Percentiles rank a stretch among this genome's conserved stretches.
These are phyloP conservation scores for Drosophila pullipes DNA, from an alignment of 2,888 invertebrate species.

Conservation along the genomic window DNA sequence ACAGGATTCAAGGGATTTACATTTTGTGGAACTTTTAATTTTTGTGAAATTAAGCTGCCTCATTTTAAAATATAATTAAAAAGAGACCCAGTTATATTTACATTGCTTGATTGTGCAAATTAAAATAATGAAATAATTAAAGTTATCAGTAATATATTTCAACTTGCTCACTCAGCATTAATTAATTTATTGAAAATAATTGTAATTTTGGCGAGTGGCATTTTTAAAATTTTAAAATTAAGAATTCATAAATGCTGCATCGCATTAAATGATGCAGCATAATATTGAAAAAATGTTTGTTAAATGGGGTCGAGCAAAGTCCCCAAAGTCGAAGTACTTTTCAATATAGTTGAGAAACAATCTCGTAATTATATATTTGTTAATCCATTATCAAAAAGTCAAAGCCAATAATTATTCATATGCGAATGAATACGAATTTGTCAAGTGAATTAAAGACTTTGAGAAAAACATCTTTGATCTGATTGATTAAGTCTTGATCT, in stretches of 20 bases:
- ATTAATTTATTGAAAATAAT: neutral
- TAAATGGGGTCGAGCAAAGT: neutral
- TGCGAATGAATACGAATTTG: fast-evolving
- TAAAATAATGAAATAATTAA: neutral
- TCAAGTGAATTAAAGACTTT: neutral
- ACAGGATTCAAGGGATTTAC: too few relatives aligned
- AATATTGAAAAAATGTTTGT: neutral
- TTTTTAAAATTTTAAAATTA: neutral
- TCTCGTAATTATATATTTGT: neutral
- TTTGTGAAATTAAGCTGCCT: neutral
- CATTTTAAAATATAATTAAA: neutral
- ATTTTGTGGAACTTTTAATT: neutral
- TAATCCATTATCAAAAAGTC: neutral
- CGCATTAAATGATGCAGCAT: neutral
- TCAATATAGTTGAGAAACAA: neutral
- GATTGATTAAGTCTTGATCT: neutral
- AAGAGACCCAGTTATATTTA: neutral
- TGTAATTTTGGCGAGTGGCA: neutral
- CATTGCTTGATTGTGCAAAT: neutral
- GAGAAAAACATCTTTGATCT: neutral
- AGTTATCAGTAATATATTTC: neutral
- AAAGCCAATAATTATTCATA: neutral
- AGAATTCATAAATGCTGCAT: neutral
- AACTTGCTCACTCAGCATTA: neutral
- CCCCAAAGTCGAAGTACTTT: neutral